phyloP scores from a whole-genome alignment of 2,797 vertebrate genomes.

The Mastacembelus armatus region DNA sequence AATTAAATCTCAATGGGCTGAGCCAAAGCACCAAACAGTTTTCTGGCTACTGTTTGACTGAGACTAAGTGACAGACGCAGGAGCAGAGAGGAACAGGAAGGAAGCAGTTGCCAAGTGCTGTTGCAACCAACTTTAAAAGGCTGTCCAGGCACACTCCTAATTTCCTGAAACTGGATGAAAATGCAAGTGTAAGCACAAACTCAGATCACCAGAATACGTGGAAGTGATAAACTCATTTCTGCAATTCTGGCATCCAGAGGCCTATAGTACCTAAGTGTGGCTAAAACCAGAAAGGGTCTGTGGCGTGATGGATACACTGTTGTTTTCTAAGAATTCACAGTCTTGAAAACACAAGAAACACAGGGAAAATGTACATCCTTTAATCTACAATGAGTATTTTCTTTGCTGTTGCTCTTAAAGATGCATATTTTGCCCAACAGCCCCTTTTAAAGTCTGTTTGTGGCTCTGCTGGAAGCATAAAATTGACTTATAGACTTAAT shows the following conservation, averaged over 20 bases:
- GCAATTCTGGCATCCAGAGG: not conserved
- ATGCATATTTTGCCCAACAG: no score
- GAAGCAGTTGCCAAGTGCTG: slow-evolving; percentile 9
- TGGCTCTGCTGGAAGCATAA: no score
- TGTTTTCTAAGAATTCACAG: not conserved
- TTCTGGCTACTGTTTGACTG: slow-evolving; percentile 2
- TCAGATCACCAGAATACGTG: not conserved
- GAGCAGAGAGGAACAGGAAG: slow-evolving; percentile 18
- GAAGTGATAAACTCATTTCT: not conserved
- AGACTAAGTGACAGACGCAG: slow-evolving; percentile 12
- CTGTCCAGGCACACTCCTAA: not conserved
- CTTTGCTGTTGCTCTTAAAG: no score
- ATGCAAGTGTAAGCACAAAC: slow-evolving; percentile 16
- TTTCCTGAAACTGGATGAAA: not conserved
- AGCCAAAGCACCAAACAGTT: slow-evolving; percentile 3
- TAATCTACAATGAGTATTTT: no score
- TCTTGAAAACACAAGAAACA: no score
- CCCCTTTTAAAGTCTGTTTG: no score
- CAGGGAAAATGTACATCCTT: not conserved
- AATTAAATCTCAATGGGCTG: slow-evolving; percentile 3
- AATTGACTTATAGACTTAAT: no score
- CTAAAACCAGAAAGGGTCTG: not conserved
- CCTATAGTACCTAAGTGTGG: no score
- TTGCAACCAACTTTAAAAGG: slow-evolving; percentile 13
- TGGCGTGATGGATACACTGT: not conserved